Conservation (phyloP, 2,888 invertebrate genomes). For the Pseudeuparius sepicola region DNA sequence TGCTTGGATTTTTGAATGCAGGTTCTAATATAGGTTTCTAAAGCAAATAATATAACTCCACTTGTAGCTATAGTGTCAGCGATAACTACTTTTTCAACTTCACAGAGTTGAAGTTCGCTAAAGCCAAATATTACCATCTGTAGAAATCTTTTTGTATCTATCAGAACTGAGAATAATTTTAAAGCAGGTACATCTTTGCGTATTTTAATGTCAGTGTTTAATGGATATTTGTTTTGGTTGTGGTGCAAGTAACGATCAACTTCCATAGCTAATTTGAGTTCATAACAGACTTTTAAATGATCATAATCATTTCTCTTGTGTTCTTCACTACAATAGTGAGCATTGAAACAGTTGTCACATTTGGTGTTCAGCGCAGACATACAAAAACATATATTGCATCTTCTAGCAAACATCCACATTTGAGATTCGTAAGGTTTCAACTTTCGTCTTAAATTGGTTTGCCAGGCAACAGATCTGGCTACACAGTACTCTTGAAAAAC, state of each 20-base stretch:
- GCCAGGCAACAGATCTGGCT: too few species aligned
- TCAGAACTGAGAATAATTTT: too few species aligned
- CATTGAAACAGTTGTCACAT: slow-evolving; percentile 26
- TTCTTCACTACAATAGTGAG: slow-evolving; percentile 26
- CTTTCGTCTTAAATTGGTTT: slow-evolving; percentile 22
- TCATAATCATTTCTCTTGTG: slow-evolving; percentile 18
- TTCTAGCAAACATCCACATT: slow-evolving; percentile 30
- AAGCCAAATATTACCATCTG: too few species aligned
- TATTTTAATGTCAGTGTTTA: slow-evolving; percentile 6
- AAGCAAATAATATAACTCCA: slow-evolving; percentile 25
- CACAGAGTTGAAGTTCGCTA: too few species aligned
- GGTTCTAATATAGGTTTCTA: too few species aligned
- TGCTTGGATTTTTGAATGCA: too few species aligned
- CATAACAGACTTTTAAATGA: slow-evolving; percentile 23
- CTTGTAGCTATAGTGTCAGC: too few species aligned
- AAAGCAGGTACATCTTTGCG: too few species aligned
- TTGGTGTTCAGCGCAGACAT: too few species aligned
- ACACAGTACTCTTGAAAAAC: too few species aligned
- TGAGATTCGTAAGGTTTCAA: slow-evolving; percentile 27
- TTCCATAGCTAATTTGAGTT: slow-evolving; percentile 24
- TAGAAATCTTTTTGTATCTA: too few species aligned
- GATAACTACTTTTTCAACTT: too few species aligned
- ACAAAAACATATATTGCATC: slow-evolving; percentile 22
- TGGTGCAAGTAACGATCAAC: slow-evolving; percentile 20
- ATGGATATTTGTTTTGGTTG: slow-evolving; percentile 8